These are phyloP conservation scores for Lophochroa leadbeateri DNA, from an alignment of 2,113 vertebrate species.

Conservation along the genomic window DNA sequence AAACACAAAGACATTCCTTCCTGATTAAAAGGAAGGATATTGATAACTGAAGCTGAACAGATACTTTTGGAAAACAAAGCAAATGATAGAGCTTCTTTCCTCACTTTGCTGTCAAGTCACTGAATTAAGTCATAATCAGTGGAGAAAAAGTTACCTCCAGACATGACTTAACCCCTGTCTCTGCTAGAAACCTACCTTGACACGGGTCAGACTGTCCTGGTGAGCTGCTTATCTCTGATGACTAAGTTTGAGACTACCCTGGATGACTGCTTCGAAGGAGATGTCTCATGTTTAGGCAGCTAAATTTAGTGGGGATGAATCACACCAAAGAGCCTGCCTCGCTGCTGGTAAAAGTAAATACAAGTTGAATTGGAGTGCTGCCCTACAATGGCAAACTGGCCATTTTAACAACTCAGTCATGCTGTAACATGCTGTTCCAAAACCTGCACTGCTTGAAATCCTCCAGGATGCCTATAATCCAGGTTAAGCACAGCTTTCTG, in stretches of 20 bases:
- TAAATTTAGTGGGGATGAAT: slow-evolving; percentile 48
- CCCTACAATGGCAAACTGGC: background rate
- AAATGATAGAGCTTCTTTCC: background rate
- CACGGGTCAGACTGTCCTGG: background rate
- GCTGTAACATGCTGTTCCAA: background rate
- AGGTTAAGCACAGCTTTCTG: background rate
- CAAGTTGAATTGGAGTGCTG: background rate
- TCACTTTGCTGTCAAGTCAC: background rate
- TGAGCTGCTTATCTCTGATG: slow-evolving; percentile 39
- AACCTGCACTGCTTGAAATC: background rate
- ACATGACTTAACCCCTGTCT: background rate
- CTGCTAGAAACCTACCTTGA: background rate
- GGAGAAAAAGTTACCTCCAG: background rate
- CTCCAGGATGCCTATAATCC: slow-evolving; percentile 26
- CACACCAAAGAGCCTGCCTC: background rate
- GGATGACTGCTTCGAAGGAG: slow-evolving; percentile 4
- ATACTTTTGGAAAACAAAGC: background rate
- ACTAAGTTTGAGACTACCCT: background rate
- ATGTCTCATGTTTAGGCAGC: slow-evolving; percentile 1
- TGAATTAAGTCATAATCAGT: background rate
- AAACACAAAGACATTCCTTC: background rate
- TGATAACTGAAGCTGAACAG: slow-evolving; percentile 9
- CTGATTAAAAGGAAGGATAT: slow-evolving; percentile 21
- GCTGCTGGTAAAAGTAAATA: background rate
- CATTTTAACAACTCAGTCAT: background rate